Evolutionary conservation across 2,888 invertebrate genomes (phyloP).

Genomic region (Endomychus coccineus): DNA sequence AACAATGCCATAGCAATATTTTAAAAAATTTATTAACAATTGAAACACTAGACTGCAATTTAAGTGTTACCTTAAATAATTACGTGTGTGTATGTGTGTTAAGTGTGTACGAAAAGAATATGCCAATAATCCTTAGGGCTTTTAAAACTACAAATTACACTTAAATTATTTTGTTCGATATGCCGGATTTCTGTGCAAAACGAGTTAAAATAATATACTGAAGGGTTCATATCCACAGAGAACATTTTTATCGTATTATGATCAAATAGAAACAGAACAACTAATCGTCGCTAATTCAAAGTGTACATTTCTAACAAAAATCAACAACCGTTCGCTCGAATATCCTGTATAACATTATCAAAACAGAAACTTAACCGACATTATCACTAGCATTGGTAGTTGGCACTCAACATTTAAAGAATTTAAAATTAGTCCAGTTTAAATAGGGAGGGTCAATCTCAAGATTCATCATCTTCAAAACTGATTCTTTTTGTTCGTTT

Average conservation of each 20-base stretch:
- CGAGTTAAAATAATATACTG: slow-evolving; percentile 8
- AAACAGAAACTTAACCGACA: slow-evolving; percentile 31
- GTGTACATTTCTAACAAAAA: too few species aligned
- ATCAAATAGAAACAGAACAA: too few species aligned
- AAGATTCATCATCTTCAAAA: too few species aligned
- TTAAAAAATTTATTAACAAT: slow-evolving; percentile 16
- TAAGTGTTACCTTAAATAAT: slow-evolving; percentile 15
- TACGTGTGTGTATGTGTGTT: slow-evolving; percentile 7
- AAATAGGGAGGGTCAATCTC: too few species aligned
- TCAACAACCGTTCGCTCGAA: too few species aligned
- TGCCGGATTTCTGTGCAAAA: slow-evolving; percentile 16
- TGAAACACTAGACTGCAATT: slow-evolving; percentile 15
- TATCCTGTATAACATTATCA: slow-evolving; percentile 14
- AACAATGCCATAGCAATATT: too few species aligned
- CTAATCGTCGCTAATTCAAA: too few species aligned
- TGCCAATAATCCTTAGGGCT: slow-evolving; percentile 10
- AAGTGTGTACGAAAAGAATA: too few species aligned
- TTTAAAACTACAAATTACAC: slow-evolving; percentile 15
- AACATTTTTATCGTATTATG: too few species aligned
- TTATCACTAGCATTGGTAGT: slow-evolving; percentile 36
- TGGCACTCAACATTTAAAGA: slow-evolving; percentile 38
- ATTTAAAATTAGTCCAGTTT: slow-evolving; percentile 15
- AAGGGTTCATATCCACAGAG: too few species aligned
- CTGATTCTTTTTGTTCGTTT: too few species aligned
- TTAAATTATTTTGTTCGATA: slow-evolving; percentile 13